Base-by-base conservation (phyloP, 1,140 invertebrate genomes). In the Capitella teleta region DNA sequence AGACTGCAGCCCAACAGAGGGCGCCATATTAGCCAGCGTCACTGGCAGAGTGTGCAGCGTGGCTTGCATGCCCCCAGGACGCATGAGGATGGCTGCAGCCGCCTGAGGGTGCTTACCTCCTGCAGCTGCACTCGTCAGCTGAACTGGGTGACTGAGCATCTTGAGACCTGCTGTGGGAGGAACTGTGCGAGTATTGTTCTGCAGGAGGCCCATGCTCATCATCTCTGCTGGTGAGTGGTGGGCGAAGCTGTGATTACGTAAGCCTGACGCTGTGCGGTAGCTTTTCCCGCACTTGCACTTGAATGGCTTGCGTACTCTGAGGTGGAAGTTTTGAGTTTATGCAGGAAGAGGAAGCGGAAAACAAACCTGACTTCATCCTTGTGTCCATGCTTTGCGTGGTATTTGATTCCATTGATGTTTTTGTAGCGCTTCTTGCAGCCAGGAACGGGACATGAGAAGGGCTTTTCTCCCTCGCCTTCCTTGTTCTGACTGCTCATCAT, bases 371-470 rank as follows among this genome's bases (percentile, higher is more conserved):
- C 80, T 61, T 85, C 83, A 64, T 84, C 84, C 68, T 84, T 85
- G 64, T 87, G 85, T 8, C 84, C 84, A 70, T 86, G 85, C 66
- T 85, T 84, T 1, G 82, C 83, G 72, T 88, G 85, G 63, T 88
- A 87, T 63, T 87, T 86, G 55, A 87, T 85, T 30, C 85, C 85
- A 68, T 87, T 88, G n/a, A 85, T 79, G 64, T 87, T 88, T 64
- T 87, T 87, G 67, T 88, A 88, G 24, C 84, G 74, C 62, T 87
- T 87, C 63, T 84, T 84, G 70, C 85, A 88, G n/a, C 84, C 84
- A 28, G 83, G 82, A 19, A 87, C 81, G 1, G 83, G 83, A 67
- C 85, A 88, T 10, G 79, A 81, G 68, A 84, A 87, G 0, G 84
- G 84, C 60, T 85, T 86, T 58, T 85, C 82, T 6, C 59, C 61